These are phyloP conservation scores for Pyrocephalus nanus DNA, from an alignment of 2,797 vertebrate genomes.

Conservation along the genomic window DNA sequence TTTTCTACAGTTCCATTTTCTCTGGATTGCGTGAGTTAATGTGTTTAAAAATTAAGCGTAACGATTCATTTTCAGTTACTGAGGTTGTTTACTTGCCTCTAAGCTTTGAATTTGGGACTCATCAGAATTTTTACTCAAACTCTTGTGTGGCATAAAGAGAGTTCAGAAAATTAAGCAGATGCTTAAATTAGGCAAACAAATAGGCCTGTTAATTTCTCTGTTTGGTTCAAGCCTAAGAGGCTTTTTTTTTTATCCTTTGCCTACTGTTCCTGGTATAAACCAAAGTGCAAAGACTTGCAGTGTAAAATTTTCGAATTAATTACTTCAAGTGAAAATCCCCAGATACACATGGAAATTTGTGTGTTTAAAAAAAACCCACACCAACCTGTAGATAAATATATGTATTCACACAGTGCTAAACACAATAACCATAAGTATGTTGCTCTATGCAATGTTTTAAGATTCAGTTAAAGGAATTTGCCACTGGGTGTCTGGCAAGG, in stretches of 20 bases:
- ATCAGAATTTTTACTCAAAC: neutral
- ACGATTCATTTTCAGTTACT: neutral
- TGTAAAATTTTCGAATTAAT: neutral
- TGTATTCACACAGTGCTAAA: neutral
- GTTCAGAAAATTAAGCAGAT: neutral
- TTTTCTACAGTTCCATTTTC: neutral
- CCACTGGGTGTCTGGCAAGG: neutral
- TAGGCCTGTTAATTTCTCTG: neutral
- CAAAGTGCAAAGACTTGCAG: neutral
- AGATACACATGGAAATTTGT: neutral
- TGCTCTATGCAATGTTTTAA: neutral
- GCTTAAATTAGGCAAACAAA: neutral
- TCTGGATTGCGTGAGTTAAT: neutral
- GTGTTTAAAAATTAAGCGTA: neutral
- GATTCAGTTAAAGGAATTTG: neutral
- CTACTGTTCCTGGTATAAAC: neutral
- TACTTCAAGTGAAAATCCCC: neutral
- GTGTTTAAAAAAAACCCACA: neutral
- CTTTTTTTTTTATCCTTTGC: neutral
- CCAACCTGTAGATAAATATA: neutral
- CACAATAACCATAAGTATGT: neutral
- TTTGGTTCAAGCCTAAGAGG: neutral
- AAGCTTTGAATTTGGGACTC: neutral
- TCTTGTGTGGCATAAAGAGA: neutral
- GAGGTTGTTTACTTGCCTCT: neutral